Percentiles rank a stretch among this genome's conserved stretches.
phyloP scores from a whole-genome alignment of 2,888 invertebrate species.

The Hydrotaea diabolus region DNA sequence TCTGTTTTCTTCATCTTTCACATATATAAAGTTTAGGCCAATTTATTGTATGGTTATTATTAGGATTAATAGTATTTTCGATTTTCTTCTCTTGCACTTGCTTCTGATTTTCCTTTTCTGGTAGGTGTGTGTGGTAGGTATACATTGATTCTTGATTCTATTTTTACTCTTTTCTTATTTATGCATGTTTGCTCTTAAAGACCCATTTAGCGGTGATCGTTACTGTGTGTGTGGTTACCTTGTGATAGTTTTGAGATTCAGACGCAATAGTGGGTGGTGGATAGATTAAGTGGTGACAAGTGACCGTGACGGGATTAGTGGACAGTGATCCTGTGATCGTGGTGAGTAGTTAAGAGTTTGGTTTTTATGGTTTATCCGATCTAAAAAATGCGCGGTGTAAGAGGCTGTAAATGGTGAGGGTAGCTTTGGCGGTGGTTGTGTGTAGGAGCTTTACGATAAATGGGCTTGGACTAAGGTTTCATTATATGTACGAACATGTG shows the following conservation, averaged over 20 bases:
- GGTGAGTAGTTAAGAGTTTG: not conserved
- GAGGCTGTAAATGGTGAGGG: not conserved
- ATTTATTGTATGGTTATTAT: slow-evolving; percentile 59
- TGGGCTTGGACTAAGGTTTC: slow-evolving; percentile 58
- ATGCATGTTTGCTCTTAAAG: slow-evolving; percentile 63
- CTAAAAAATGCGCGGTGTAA: slow-evolving; percentile 2
- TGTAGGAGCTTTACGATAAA: slow-evolving; percentile 55
- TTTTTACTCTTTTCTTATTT: slow-evolving; percentile 32
- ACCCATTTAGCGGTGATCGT: slow-evolving; percentile 66
- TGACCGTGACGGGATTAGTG: not conserved
- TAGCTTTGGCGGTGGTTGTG: slow-evolving; percentile 36
- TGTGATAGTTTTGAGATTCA: slow-evolving; percentile 69
- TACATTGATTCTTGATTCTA: slow-evolving; percentile 49
- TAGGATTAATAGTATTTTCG: slow-evolving; percentile 26
- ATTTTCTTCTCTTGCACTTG: not conserved
- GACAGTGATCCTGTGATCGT: no score
- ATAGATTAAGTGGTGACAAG: slow-evolving; percentile 21
- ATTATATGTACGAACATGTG: not conserved
- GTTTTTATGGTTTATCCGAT: not conserved
- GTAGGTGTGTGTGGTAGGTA: slow-evolving; percentile 37
- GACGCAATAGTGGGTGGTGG: slow-evolving; percentile 68
- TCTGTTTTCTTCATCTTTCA: slow-evolving; percentile 40
- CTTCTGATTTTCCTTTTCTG: not conserved
- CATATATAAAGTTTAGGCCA: slow-evolving; percentile 64
- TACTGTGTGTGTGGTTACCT: slow-evolving; percentile 47